These are phyloP conservation scores for Grallaria varia DNA, from an alignment of 2,113 vertebrate species.

Conservation along the genomic window DNA sequence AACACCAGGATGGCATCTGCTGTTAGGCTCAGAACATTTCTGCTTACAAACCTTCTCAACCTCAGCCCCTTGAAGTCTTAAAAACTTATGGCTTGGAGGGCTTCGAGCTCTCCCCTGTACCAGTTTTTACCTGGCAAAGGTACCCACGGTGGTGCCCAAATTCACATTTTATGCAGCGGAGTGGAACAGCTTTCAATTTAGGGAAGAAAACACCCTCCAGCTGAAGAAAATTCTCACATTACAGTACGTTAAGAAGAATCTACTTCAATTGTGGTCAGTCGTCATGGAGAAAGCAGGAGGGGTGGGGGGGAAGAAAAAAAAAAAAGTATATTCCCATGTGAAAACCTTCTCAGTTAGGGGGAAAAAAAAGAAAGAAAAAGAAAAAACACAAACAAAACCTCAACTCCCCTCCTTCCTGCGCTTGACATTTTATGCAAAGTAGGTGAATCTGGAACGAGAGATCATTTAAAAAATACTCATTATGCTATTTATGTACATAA, in stretches of 20 bases:
- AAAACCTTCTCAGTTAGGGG: conserved; percentile 54
- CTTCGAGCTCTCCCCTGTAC: neutral
- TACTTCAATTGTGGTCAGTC: conserved; percentile 81
- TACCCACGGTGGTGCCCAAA: neutral
- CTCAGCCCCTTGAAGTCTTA: neutral
- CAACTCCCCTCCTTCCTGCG: conserved; percentile 22
- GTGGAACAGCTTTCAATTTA: conserved; percentile 77
- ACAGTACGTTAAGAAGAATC: conserved; percentile 76
- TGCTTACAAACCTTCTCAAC: neutral
- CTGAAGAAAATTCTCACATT: conserved; percentile 83
- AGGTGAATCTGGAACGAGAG: conserved; percentile 76
- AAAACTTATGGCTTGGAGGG: neutral
- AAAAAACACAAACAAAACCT: neutral
- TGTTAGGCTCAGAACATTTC: neutral
- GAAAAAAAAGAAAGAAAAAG: neutral
- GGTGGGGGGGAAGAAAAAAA: neutral
- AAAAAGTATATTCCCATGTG: conserved; percentile 68
- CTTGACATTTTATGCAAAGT: conserved; percentile 70
- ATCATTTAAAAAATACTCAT: conserved; percentile 81
- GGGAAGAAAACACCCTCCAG: conserved; percentile 77
- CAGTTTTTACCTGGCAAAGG: conserved; percentile 47
- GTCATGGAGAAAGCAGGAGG: conserved; percentile 60
- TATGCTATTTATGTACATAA: conserved; percentile 80
- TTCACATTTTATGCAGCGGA: conserved; percentile 38
- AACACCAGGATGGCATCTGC: neutral